Percentiles rank a stretch among this genome's conserved stretches.
Conservation (phyloP, 2,797 vertebrate species). For the Diceros bicornis region DNA sequence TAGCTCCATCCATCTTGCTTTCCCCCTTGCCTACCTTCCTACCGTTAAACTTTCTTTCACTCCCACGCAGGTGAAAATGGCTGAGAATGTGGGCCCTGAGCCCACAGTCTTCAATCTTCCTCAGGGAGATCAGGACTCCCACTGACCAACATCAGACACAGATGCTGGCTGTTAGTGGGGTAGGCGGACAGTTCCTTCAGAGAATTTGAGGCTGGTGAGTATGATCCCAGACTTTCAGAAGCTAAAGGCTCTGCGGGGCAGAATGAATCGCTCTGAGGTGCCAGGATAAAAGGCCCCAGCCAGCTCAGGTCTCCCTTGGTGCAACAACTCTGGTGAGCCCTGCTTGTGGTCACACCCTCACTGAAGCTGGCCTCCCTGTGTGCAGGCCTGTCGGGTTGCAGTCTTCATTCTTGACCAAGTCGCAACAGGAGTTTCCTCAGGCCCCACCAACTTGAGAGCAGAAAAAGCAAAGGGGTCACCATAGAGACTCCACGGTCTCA, state of each 20-base stretch:
- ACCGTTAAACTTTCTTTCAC: not conserved
- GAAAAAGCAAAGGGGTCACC: not conserved
- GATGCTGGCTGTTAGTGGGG: not conserved
- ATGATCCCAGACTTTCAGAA: not conserved
- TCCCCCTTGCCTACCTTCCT: not conserved
- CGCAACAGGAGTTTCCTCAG: not conserved
- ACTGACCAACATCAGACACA: not conserved
- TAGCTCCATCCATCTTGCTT: not conserved
- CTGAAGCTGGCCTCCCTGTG: not conserved
- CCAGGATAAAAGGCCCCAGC: not conserved
- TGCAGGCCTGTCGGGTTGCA: not conserved
- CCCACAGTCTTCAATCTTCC: not conserved
- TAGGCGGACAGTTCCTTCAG: not conserved
- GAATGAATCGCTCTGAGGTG: not conserved
- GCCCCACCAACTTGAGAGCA: not conserved
- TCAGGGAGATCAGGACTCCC: not conserved
- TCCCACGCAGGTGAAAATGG: not conserved
- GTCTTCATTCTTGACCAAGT: not conserved
- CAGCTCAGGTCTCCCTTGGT: not conserved
- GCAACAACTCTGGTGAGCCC: too few relatives aligned
- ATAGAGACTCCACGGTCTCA: not conserved
- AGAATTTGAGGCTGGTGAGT: not conserved
- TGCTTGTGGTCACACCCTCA: accelerated
- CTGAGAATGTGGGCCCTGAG: not conserved
- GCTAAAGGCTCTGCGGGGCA: not conserved